Evolutionary conservation across 2,797 vertebrate genomes (phyloP).

Genomic region (Pteronotus mesoamericanus): DNA sequence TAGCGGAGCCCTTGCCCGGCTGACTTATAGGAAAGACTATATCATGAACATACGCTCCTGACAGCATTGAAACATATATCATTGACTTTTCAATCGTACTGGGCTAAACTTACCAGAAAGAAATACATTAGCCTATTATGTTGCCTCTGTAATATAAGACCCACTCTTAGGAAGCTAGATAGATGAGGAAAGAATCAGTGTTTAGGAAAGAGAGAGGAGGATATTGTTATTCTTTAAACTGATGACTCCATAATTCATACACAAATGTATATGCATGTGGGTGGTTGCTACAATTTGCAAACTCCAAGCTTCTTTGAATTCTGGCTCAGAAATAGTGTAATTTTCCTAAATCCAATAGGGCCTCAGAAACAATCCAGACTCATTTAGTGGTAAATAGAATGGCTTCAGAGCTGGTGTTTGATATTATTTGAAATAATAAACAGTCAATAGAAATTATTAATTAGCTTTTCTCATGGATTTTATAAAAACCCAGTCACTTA

Average conservation of each 20-base stretch:
- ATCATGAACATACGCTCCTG: too few relatives aligned
- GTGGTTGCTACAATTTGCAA: neutral
- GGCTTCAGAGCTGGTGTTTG: neutral
- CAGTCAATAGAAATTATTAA: conserved; percentile 30
- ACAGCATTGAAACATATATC: neutral
- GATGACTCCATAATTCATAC: neutral
- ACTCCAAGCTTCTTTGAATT: neutral
- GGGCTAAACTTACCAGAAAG: neutral
- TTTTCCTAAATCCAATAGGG: conserved; percentile 11
- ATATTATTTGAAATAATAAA: neutral
- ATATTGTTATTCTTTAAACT: neutral
- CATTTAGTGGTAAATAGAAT: conserved; percentile 25
- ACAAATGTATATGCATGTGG: neutral
- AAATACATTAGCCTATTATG: neutral
- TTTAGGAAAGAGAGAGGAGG: neutral
- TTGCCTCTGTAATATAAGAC: neutral
- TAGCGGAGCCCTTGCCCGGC: too few relatives aligned
- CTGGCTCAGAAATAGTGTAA: conserved; percentile 20
- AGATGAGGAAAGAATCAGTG: neutral
- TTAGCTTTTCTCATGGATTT: conserved; percentile 38
- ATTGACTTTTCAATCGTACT: neutral
- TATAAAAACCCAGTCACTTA: conserved; percentile 10
- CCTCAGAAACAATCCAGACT: neutral
- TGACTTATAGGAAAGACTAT: too few relatives aligned
- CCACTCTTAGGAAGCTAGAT: neutral